phyloP scores from a whole-genome alignment of 2,113 vertebrate species.

The Salvelinus fontinalis region DNA sequence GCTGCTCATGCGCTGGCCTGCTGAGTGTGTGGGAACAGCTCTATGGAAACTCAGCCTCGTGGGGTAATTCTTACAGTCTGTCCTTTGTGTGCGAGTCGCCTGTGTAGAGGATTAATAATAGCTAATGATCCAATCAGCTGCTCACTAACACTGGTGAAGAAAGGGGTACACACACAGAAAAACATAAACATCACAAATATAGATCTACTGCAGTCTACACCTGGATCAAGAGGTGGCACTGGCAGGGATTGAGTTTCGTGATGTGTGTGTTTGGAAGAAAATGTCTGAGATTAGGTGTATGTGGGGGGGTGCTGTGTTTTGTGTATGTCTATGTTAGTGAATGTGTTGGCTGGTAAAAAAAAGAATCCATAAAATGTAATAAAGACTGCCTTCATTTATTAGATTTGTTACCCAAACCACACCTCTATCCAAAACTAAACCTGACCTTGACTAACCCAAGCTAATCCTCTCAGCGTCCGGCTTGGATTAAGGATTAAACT shows the following conservation, averaged over 20 bases:
- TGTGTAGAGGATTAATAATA: conserved; percentile 58
- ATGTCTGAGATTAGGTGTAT: neutral
- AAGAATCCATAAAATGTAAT: too few relatives aligned
- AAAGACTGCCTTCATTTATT: too few relatives aligned
- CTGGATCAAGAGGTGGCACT: neutral
- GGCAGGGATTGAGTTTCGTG: conserved; percentile 3
- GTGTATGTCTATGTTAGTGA: conserved; percentile 10
- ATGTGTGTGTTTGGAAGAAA: neutral
- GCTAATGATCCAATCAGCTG: conserved; percentile 62
- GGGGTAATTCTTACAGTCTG: conserved; percentile 67
- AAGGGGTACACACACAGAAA: conserved; percentile 44
- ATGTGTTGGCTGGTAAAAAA: neutral
- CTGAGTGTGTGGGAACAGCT: conserved; percentile 27
- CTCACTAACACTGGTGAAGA: conserved; percentile 8
- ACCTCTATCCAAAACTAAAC: neutral
- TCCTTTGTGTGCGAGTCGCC: conserved; percentile 66
- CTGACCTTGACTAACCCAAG: conserved; percentile 34
- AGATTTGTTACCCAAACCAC: neutral
- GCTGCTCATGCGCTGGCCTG: conserved; percentile 18
- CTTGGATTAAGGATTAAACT: conserved; percentile 52
- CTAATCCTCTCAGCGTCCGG: conserved; percentile 50
- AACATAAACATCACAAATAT: conserved; percentile 17
- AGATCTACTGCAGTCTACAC: neutral
- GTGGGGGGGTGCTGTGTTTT: conserved; percentile 5
- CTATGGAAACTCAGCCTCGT: conserved; percentile 62